phyloP scores from a whole-genome alignment of 1,140 invertebrate genomes.

The Galendromus occidentalis region DNA sequence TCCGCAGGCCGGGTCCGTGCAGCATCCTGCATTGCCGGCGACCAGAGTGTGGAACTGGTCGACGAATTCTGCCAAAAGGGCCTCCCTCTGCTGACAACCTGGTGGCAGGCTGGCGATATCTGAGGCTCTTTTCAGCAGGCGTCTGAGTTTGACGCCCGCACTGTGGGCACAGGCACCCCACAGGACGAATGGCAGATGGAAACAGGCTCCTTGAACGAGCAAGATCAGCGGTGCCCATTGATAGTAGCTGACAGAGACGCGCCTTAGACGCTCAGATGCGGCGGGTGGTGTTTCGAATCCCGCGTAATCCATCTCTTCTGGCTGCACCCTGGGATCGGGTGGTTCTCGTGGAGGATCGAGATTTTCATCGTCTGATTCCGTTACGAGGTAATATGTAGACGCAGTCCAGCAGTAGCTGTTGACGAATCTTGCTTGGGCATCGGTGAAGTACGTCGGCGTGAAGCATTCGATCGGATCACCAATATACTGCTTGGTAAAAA shows the following conservation, averaged over 20 bases:
- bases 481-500: conserved; percentile 37
- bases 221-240: conserved; percentile 38
- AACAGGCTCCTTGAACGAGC: conserved; percentile 34
- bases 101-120: conserved; percentile 26
- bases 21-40: conserved; percentile 15
- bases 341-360: conserved; percentile 19
- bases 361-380: conserved; percentile 20
- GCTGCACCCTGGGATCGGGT: conserved; percentile 19
- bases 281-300: conserved; percentile 19
- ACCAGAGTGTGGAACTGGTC: conserved; percentile 29
- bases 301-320: conserved; percentile 23
- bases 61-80: conserved; percentile 27
- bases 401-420: conserved; percentile 30
- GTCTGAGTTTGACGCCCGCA: conserved; percentile 26
- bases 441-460: conserved; percentile 29
- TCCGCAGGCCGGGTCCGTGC: conserved; percentile 9
- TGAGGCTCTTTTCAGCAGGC: conserved; percentile 26
- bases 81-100: conserved; percentile 28
- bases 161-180: conserved; percentile 31
- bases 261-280: conserved; percentile 21
- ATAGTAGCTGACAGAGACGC: conserved; percentile 32
- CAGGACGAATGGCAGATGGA: conserved; percentile 35
- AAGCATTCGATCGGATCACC: conserved; percentile 35
- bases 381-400: conserved; percentile 28
- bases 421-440: conserved; percentile 28